Evolutionary conservation across 2,888 invertebrate species (phyloP).

Genomic region (Sussaba pulchella): DNA sequence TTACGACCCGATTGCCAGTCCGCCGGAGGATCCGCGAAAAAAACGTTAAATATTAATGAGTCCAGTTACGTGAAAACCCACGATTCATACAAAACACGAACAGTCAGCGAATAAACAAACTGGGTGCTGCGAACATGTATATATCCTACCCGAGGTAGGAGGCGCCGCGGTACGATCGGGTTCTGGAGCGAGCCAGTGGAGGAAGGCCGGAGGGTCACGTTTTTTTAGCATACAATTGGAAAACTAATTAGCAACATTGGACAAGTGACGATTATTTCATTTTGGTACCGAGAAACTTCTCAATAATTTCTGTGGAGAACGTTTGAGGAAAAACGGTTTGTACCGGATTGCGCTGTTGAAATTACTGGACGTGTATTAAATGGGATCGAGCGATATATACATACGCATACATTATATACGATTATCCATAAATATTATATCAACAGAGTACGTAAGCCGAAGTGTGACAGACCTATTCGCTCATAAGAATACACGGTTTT

Average conservation of each 20-base stretch:
- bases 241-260: slow-evolving; percentile 10
- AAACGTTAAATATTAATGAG: slow-evolving; percentile 49
- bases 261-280: slow-evolving; percentile 4
- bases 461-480: no score
- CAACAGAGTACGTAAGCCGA: no score
- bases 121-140: neutral
- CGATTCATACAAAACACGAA: neutral
- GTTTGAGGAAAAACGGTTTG: neutral
- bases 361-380: no score
- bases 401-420: no score
- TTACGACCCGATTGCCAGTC: slow-evolving; percentile 5
- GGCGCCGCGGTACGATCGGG: neutral
- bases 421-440: no score
- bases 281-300: neutral
- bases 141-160: neutral
- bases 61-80: slow-evolving; percentile 1
- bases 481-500: no score
- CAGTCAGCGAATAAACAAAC: slow-evolving; percentile 1
- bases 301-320: neutral
- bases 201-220: no score
- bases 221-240: neutral
- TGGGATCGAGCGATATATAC: no score
- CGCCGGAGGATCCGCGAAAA: slow-evolving; percentile 6
- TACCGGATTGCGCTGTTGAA: no score
- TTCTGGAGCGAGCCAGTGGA: neutral